Evolutionary conservation across 2,888 invertebrate species (phyloP).

Genomic region (Xestobium rufovillosum): DNA sequence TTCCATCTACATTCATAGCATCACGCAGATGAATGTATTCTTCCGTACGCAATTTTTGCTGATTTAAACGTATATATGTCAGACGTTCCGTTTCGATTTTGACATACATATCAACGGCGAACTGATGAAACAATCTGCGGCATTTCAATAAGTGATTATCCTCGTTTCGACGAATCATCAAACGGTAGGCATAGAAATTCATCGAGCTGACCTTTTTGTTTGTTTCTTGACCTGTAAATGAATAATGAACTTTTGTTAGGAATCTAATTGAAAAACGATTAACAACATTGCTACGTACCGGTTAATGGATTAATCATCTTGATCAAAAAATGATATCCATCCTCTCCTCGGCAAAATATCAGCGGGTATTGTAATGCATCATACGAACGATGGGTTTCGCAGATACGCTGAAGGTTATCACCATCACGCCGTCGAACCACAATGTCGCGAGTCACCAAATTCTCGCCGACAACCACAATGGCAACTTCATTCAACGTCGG

Average conservation of each 20-base stretch:
- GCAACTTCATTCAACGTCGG: conserved; percentile 34
- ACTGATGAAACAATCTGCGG: conserved; percentile 37
- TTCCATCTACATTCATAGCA: conserved; percentile 26
- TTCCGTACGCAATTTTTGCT: conserved; percentile 31
- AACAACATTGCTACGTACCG: no score
- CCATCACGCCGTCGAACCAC: conserved; percentile 23
- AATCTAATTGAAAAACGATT: no score
- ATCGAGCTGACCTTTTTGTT: conserved; percentile 26
- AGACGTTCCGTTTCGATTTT: no score
- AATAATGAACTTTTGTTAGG: no score
- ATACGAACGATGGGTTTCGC: conserved; percentile 30
- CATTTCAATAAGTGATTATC: no score
- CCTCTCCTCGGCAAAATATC: no score
- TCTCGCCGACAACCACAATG: conserved; percentile 31
- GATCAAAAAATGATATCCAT: no score
- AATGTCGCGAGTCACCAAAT: conserved; percentile 31
- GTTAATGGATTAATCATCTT: no score
- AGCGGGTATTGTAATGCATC: no score
- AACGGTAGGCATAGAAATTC: conserved; percentile 27
- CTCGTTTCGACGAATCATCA: conserved; percentile 28
- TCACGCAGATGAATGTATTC: conserved; percentile 36
- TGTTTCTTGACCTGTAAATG: no score
- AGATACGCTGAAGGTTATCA: conserved; percentile 21
- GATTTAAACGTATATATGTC: conserved; percentile 32
- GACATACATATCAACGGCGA: conserved; percentile 32